A percentile compares a stretch with the other conserved stretches of the same genome.
Evolutionary conservation across 2,888 invertebrate genomes (phyloP).

Genomic region (Archips crataeganus): DNA sequence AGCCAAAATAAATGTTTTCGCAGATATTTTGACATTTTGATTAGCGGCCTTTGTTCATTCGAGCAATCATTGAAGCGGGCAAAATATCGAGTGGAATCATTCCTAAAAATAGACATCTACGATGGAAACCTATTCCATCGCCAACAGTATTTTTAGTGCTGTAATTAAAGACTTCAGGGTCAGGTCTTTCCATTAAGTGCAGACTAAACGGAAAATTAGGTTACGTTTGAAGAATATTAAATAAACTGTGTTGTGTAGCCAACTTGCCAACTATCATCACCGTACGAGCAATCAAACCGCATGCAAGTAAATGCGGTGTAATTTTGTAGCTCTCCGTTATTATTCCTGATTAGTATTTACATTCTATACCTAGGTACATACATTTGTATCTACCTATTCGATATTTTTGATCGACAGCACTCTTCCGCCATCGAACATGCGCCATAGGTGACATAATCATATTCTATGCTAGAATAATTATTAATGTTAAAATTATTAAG

Average conservation of each 20-base stretch:
- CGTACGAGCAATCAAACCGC: no score
- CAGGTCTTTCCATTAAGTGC: slow-evolving; percentile 14
- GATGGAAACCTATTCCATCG: slow-evolving; percentile 30
- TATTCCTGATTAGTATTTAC: no score
- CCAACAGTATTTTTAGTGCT: slow-evolving; percentile 32
- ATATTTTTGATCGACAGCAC: no score
- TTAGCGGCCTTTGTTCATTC: slow-evolving; percentile 26
- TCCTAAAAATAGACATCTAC: slow-evolving; percentile 24
- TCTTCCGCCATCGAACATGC: no score
- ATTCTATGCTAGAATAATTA: no score
- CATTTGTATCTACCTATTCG: no score
- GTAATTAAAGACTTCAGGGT: slow-evolving; percentile 33
- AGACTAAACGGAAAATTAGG: not conserved
- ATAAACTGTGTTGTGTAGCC: not conserved
- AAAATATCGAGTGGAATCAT: slow-evolving; percentile 27
- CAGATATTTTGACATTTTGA: slow-evolving; percentile 15
- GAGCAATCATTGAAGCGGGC: slow-evolving; percentile 10
- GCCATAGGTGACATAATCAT: no score
- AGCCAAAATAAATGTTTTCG: slow-evolving; percentile 10
- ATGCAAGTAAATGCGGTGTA: no score
- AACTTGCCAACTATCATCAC: no score
- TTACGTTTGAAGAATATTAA: not conserved
- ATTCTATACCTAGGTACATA: no score
- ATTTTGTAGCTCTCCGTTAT: no score
- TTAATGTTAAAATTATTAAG: no score